Base-by-base conservation (phyloP, 2,888 invertebrate genomes). In the Gymnocheta viridis region DNA sequence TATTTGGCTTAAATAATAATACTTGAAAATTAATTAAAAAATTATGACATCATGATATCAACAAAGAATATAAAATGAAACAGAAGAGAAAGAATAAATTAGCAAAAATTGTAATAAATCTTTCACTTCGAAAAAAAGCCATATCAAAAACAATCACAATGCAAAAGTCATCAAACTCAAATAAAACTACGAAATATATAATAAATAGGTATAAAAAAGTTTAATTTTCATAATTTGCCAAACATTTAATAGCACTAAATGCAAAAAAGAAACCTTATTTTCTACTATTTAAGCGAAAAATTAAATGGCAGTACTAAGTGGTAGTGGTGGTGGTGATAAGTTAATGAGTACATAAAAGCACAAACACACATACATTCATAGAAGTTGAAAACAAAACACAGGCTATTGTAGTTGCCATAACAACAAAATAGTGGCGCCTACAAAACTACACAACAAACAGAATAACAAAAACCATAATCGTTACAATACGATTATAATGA, bases 401-500 rank as follows among this genome's bases (percentile, higher is more conserved):
- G 17, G 6, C 60, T 62, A 47, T 69, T 81, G 27, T 64, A 73
- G 81, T 81, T 78, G 66, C 56, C 77, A 84, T 84, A 84, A 78
- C 84, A 69, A 78, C 77, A 64, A 32, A 32, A 12, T 60, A 67
- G 66, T 72, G 84, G 81, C 77, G 84, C 81, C 84, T 81, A 74
- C 6, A 81, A 84, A 78, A 32, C 77, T 69, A 60, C 69, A 69
- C 47, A 58, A 60, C 73, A 81, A 81, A 74, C 51, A 67, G 80
- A 74, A 81, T 74, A 74, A 62, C 76, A 76, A 76, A 79, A 82
- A 47, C 69, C 67, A 70, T 80, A 77, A 73, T 73, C 60, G 81
- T 81, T 77, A 84, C 73, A 84, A 78, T 70, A 69, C 77, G 72
- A 73, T 81, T 78, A 81, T 81, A 84, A 83, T 73, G 73, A 81